phyloP scores from a whole-genome alignment of 2,113 vertebrate genomes.

The Gobiocypris rarus region DNA sequence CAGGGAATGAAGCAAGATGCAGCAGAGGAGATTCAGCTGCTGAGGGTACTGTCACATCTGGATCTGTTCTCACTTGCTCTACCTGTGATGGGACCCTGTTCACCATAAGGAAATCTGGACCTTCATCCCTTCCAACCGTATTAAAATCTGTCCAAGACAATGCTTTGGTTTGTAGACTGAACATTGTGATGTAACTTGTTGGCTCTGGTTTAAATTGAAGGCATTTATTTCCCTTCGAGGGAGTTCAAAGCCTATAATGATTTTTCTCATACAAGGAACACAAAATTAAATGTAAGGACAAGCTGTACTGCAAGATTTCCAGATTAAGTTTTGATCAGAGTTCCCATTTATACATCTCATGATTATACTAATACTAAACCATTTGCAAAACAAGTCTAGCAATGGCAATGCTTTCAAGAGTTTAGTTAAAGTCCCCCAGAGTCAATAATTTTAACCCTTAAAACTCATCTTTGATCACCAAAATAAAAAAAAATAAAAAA shows the following conservation, averaged over 20 bases:
- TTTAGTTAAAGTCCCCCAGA: background rate
- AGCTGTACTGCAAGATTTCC: background rate
- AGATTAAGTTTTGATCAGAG: background rate
- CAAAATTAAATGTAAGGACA: background rate
- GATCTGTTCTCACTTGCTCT: conserved; percentile 40
- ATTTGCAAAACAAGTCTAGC: background rate
- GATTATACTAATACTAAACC: background rate
- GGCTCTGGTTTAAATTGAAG: conserved; percentile 9
- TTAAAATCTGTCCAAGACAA: conserved; percentile 22
- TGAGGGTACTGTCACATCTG: conserved; percentile 36
- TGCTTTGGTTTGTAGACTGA: conserved; percentile 17
- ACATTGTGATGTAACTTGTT: background rate
- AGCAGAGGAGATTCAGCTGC: conserved; percentile 18
- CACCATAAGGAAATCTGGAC: conserved; percentile 5
- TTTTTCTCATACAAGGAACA: background rate
- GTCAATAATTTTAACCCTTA: too few species aligned
- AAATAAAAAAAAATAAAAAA: too few species aligned
- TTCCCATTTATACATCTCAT: background rate
- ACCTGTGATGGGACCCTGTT: conserved; percentile 26
- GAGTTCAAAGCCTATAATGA: conserved; percentile 15
- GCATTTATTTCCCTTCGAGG: background rate
- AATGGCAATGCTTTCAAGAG: background rate
- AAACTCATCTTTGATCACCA: too few species aligned
- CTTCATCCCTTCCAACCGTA: conserved; percentile 17
- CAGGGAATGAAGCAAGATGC: background rate